Evolutionary conservation across 2,888 invertebrate genomes (phyloP), one percentile per base, ranked within the genome.

Genomic region (Melanotus villosus): DNA sequence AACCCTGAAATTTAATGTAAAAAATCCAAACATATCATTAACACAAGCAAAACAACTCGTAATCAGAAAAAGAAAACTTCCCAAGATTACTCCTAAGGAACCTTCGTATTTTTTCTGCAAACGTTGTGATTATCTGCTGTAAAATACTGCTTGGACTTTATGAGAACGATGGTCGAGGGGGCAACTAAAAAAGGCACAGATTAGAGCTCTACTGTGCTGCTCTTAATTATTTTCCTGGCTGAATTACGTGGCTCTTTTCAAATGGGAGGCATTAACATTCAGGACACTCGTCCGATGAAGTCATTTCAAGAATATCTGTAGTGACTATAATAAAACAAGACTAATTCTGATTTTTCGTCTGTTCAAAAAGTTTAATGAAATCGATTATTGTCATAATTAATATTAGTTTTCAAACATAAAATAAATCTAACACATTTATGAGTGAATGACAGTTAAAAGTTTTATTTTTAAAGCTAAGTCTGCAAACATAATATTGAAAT

Each of bases 141-240:
- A 23, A 47, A 21, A 26, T 47, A 26, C 7, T 21, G 9, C n/a
- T 2, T 10, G 14, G 23, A n/a, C 47, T 12, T 47, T 47, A 47
- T 9, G 23, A 12, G n/a, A 23, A 26, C 47, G 23, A 47, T 26
- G 23, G 47, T 14, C 23, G 23, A 47, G 47, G 26, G 47, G 54
- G 30, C n/a, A 26, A 19, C 57, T 57, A 38, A 57, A 54, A 57
- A 38, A 30, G 12, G 21, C 5, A 18, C 57, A 57, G 38, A 57
- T 57, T 34, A 57, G 38, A 34, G 19, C 19, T 38, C 7, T 38
- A 57, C 19, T 18, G 23, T 10, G 54, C 21, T 36, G 18, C 38
- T 38, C 19, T 57, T 57, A 36, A 57, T 57, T 57, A 57, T 57
- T 38, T 16, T 38, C 38, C 38, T 16, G 19, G n/a, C n/a, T 57